phyloP scores from a whole-genome alignment of 2,113 vertebrate species.

The Catharus fuscescens region DNA sequence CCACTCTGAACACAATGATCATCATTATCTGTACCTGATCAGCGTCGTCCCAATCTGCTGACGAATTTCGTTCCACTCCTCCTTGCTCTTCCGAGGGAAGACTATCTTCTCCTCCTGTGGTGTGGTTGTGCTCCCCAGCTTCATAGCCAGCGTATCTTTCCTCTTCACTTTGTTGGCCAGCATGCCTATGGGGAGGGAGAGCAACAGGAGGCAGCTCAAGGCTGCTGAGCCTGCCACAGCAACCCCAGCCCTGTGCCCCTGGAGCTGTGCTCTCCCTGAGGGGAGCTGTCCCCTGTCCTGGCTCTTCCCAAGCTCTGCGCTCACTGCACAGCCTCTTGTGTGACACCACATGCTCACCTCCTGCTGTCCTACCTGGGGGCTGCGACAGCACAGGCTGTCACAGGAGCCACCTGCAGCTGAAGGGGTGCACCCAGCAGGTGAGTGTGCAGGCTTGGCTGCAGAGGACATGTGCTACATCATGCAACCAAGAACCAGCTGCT shows the following conservation, averaged over 20 bases:
- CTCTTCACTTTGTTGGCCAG: conserved; percentile 94
- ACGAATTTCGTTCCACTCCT: conserved; percentile 96
- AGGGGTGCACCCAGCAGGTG: neutral
- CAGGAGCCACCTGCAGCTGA: neutral
- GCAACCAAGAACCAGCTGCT: neutral
- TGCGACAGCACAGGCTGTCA: neutral
- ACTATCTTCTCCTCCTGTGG: conserved; percentile 78
- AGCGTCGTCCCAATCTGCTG: conserved; percentile 92
- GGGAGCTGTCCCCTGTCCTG: neutral
- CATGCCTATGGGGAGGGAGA: conserved; percentile 73
- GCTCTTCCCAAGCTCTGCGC: neutral
- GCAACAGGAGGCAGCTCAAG: neutral
- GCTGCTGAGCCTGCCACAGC: neutral
- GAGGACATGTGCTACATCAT: neutral
- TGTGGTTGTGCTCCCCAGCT: conserved; percentile 78
- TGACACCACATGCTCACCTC: neutral
- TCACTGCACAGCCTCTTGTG: neutral
- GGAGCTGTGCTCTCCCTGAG: neutral
- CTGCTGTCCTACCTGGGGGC: neutral
- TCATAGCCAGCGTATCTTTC: conserved; percentile 96
- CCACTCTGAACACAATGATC: fast-evolving
- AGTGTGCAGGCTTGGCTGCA: neutral
- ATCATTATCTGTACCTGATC: conserved; percentile 79
- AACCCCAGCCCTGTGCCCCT: neutral
- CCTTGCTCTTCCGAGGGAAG: conserved; percentile 92